Conservation (phyloP, 2,797 vertebrate species). For the Cryptoblepharus egeriae region DNA sequence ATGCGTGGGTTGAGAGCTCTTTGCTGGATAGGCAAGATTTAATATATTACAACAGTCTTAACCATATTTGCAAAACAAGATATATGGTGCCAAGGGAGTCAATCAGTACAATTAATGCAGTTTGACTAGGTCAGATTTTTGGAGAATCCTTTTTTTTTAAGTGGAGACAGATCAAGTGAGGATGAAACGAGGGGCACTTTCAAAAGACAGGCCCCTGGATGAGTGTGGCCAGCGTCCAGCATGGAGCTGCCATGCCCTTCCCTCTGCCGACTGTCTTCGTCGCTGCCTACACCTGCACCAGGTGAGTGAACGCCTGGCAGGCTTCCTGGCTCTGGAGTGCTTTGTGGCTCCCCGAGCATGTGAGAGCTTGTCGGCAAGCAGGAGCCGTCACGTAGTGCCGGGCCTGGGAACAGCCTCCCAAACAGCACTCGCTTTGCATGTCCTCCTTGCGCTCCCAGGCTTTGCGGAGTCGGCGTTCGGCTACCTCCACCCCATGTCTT, state of each 20-base stretch:
- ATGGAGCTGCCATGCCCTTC: background rate
- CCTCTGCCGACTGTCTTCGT: background rate
- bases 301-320: conserved; percentile 54
- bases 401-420: conserved; percentile 58
- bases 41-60: too few species aligned
- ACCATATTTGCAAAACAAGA: too few species aligned
- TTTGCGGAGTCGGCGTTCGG: background rate
- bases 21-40: too few species aligned
- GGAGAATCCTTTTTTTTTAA: too few species aligned
- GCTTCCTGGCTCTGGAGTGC: conserved; percentile 42
- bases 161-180: too few species aligned
- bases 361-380: conserved; percentile 60
- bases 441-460: conserved; percentile 48
- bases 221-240: background rate
- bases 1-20: too few species aligned
- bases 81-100: too few species aligned
- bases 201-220: too few species aligned
- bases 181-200: too few species aligned
- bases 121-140: too few species aligned
- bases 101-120: too few species aligned
- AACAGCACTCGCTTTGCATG: conserved; percentile 25
- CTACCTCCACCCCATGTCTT: conserved; percentile 40
- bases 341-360: conserved; percentile 39
- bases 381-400: conserved; percentile 43
- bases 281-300: conserved; percentile 33